Percentiles rank a stretch among this genome's conserved stretches.
These are phyloP conservation scores for Odontocerum albicorne DNA, from an alignment of 2,888 invertebrate species.

Conservation along the genomic window DNA sequence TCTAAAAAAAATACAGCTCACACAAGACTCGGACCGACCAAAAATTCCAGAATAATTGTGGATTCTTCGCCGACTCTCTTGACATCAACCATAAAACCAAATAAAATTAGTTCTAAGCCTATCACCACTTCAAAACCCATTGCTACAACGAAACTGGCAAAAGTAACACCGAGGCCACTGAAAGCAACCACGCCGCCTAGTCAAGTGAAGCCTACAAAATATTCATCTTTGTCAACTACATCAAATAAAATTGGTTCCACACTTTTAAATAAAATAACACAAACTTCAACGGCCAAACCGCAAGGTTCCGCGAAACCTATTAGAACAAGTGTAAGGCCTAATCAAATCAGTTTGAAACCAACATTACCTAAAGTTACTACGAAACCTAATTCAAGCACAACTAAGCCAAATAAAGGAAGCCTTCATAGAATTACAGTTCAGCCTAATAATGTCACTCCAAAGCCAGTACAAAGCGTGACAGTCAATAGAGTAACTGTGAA, in stretches of 20 bases:
- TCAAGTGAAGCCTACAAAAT: constrained; percentile 1
- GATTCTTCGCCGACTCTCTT: not conserved
- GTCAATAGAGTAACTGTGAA: not conserved
- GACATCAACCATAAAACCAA: not conserved
- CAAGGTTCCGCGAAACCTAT: not conserved
- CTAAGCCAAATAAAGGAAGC: not conserved
- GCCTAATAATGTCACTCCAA: not conserved
- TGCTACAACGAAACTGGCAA: not conserved
- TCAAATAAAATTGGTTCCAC: too few species aligned
- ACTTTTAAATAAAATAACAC: too few species aligned
- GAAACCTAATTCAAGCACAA: not conserved
- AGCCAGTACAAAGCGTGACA: not conserved
- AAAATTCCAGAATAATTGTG: not conserved
- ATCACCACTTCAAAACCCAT: not conserved
- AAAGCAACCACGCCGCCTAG: not conserved
- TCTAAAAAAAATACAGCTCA: too few species aligned
- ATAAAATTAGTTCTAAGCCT: not conserved
- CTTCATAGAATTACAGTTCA: not conserved
- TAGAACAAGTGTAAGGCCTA: not conserved
- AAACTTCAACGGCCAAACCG: too few species aligned
- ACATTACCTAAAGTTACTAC: too few species aligned
- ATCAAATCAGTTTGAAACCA: too few species aligned
- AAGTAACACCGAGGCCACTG: not conserved
- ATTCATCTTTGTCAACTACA: too few species aligned
- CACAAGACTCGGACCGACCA: not conserved